These are phyloP conservation scores for Chaetura pelagica DNA, from an alignment of 2,113 vertebrate genomes.

Conservation along the genomic window DNA sequence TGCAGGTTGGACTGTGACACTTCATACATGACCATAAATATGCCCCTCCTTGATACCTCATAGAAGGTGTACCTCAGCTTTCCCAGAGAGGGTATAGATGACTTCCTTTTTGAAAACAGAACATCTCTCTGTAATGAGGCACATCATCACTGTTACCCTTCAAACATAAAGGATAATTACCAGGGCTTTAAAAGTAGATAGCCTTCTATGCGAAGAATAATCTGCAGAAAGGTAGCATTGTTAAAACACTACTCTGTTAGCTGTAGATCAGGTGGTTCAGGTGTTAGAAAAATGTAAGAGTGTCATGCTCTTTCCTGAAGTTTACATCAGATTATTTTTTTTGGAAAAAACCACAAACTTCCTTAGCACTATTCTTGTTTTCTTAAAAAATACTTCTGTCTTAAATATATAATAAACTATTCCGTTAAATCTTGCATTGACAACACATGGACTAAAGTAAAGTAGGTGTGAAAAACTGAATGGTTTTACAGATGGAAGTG, in stretches of 20 bases:
- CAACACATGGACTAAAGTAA: conserved; percentile 36
- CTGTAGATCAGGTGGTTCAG: conserved; percentile 41
- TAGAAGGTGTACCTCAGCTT: conserved; percentile 26
- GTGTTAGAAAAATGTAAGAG: conserved; percentile 22
- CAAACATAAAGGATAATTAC: neutral
- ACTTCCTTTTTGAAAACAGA: conserved; percentile 59
- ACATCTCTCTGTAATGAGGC: conserved; percentile 41
- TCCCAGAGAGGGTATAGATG: conserved; percentile 16
- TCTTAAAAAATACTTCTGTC: conserved; percentile 21
- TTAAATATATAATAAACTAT: conserved; percentile 60
- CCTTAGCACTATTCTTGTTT: conserved; percentile 6
- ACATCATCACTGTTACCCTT: conserved; percentile 53
- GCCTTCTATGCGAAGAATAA: neutral
- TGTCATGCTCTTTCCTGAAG: conserved; percentile 20
- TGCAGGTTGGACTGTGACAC: conserved; percentile 63
- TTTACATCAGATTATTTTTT: neutral
- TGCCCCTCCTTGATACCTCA: neutral
- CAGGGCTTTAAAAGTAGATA: conserved; percentile 30
- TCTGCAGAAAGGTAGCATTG: conserved; percentile 19
- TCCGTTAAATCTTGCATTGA: conserved; percentile 53
- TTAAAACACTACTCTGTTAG: conserved; percentile 48
- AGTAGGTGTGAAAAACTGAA: conserved; percentile 55
- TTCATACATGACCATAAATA: conserved; percentile 67
- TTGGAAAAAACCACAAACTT: neutral
- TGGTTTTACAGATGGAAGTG: conserved; percentile 63